Base-by-base conservation (phyloP, 1,140 invertebrate genomes). In the Acromyrmex heyeri region DNA sequence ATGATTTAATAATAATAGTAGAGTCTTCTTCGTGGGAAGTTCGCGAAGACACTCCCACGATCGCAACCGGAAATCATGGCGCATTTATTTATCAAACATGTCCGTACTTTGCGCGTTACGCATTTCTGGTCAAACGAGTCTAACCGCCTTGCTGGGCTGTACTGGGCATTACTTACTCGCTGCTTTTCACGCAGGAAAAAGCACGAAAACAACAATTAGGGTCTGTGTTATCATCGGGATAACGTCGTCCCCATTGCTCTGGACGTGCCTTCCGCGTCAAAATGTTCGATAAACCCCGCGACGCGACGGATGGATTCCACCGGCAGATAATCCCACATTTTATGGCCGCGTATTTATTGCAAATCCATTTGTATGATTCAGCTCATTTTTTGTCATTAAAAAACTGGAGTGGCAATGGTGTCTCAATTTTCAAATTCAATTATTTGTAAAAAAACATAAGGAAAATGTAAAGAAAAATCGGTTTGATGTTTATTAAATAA, bases 81-180 rank as follows among this genome's bases (percentile, higher is more conserved):
- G 65, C 10, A 21, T 78, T 78, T 67, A 70, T 73, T 86, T 88
- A 88, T 88, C 82, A 72, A 72, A 75, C 79, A 48, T 10, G 61
- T 14, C 12, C n/a, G 24, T n/a, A 30, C 24, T 14, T 24, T 55
- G 27, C 30, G n/a, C 48, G 70, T 87, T 81, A 86, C 76, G 75
- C 73, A 65, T 61, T 48, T 86, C 87, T 88, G 16, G 87, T 86
- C 59, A 88, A 88, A 88, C 88, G 78, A 30, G 87, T 88, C 85
- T 91, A 27, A 62, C 81, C 18, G 62, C 69, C 61, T 65, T 30
- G 48, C 38, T 48, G 34, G 57, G 55, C 14, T 34, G 30, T 50
- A 50, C 14, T 12, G 61, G 21, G 59, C 50, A 64, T 86, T 72
- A 48, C 53, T 30, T 30, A 30, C 24, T 30, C 53, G 72, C 16